These are phyloP conservation scores for Crocuta crocuta DNA, from an alignment of 2,113 vertebrate genomes.

Conservation along the genomic window DNA sequence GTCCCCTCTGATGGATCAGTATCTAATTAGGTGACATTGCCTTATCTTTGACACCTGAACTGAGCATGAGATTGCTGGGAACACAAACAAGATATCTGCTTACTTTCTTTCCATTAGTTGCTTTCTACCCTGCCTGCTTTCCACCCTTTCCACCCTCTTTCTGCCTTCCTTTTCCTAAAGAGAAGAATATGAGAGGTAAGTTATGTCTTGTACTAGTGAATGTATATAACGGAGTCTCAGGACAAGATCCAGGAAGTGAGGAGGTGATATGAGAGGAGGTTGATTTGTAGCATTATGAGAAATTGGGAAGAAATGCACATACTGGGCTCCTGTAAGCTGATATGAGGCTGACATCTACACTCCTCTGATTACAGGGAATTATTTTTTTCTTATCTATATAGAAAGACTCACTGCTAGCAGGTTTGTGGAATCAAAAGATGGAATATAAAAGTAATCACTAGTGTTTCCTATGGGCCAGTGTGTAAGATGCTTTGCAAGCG, in stretches of 20 bases:
- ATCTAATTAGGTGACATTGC: background rate
- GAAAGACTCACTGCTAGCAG: background rate
- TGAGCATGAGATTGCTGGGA: background rate
- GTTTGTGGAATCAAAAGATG: background rate
- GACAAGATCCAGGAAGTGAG: background rate
- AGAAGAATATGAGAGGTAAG: background rate
- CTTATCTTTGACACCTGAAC: background rate
- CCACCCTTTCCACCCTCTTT: too few relatives aligned
- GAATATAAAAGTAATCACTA: background rate
- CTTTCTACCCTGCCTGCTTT: background rate
- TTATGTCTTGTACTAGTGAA: background rate
- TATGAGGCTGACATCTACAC: background rate
- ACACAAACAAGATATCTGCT: background rate
- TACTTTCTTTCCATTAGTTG: background rate
- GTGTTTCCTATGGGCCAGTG: background rate
- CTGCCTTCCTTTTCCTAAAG: too few relatives aligned
- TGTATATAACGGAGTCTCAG: background rate
- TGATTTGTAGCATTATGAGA: conserved; percentile 3
- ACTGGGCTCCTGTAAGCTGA: background rate
- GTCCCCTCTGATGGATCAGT: background rate
- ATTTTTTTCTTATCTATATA: background rate
- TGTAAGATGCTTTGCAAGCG: background rate
- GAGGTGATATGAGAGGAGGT: background rate
- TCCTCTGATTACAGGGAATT: background rate
- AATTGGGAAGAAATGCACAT: background rate